A percentile compares a stretch with the other conserved stretches of the same genome.
Conservation (phyloP, 2,888 invertebrate genomes). For the Parascotia fuliginaria region DNA sequence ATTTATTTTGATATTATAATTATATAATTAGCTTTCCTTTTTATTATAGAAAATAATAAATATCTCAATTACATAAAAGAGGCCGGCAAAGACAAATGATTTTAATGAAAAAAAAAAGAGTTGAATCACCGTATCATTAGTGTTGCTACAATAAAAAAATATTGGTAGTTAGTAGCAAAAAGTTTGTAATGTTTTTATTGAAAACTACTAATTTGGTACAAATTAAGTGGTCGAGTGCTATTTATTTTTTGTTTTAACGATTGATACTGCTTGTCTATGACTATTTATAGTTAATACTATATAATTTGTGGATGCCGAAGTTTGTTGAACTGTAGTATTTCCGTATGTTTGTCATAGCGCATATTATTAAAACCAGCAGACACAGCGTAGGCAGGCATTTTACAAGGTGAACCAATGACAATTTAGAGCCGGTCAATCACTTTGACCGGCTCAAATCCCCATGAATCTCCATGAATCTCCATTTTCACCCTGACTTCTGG, state of each 20-base stretch:
- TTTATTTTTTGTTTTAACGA: conserved; percentile 4
- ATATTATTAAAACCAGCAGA: no score
- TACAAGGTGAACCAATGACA: no score
- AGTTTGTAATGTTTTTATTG: conserved; percentile 4
- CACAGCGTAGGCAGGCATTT: no score
- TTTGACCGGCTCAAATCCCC: no score
- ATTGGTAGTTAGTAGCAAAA: conserved; percentile 6
- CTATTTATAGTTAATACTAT: no score
- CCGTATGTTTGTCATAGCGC: no score
- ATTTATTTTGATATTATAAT: not conserved
- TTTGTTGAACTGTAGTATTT: no score
- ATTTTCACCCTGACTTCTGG: no score
- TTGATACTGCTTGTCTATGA: no score
- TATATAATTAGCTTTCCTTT: not conserved
- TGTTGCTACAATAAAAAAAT: conserved; percentile 2
- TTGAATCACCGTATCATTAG: not conserved
- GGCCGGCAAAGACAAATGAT: conserved; percentile 2
- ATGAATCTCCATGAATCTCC: no score
- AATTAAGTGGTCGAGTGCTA: conserved; percentile 5
- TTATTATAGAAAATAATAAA: conserved; percentile 1
- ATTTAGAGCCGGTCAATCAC: no score
- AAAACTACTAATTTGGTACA: conserved; percentile 9
- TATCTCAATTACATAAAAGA: conserved; percentile 1
- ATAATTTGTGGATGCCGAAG: no score
- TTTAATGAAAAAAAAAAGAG: not conserved